A percentile compares a stretch with the other conserved stretches of the same genome.
Conservation (phyloP, 2,113 vertebrate species). For the Piprites chloris region DNA sequence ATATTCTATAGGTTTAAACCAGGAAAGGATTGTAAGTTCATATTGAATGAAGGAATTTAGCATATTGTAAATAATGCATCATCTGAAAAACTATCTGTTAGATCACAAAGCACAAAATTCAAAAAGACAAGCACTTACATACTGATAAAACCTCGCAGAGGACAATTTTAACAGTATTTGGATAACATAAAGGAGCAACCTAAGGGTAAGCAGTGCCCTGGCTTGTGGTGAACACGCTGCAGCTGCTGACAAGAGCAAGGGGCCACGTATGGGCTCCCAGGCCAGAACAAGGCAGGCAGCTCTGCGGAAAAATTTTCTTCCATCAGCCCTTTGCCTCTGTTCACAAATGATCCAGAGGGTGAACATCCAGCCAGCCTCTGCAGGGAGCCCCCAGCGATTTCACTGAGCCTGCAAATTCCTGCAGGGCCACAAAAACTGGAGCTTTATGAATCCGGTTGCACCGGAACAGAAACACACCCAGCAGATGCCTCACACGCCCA, state of each 20-base stretch:
- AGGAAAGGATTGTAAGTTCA: not conserved
- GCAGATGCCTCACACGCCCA: not conserved
- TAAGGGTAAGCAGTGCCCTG: not conserved
- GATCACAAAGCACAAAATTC: not conserved
- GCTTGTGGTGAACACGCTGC: not conserved
- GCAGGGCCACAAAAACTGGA: not conserved
- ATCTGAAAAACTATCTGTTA: not conserved
- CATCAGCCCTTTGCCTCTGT: not conserved
- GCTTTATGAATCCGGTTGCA: not conserved
- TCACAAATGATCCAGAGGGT: not conserved
- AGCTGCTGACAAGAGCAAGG: not conserved
- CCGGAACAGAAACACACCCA: rapidly evolving
- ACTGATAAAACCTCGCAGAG: not conserved
- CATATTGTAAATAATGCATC: not conserved
- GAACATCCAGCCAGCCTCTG: not conserved
- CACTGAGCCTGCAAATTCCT: constrained; percentile 53
- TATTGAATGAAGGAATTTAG: not conserved
- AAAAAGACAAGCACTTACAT: not conserved
- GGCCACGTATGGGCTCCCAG: not conserved
- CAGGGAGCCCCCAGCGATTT: not conserved
- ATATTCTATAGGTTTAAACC: not conserved
- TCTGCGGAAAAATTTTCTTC: not conserved
- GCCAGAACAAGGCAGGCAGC: not conserved
- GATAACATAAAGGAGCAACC: not conserved
- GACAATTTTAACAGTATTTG: not conserved